phyloP scores from a whole-genome alignment of 2,797 vertebrate genomes.

The Gambelia wislizenii region DNA sequence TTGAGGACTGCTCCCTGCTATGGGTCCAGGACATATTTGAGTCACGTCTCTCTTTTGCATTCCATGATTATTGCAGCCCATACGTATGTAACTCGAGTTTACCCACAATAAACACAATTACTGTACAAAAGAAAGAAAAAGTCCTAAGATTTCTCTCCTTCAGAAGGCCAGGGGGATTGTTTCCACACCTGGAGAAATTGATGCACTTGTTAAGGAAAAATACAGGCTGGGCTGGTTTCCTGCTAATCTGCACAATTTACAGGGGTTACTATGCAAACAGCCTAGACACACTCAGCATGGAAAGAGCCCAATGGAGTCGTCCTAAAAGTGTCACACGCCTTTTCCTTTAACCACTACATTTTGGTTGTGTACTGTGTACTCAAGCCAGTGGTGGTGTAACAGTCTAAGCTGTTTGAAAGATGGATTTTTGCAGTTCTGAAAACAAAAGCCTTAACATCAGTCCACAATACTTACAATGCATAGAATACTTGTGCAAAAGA shows the following conservation, averaged over 20 bases:
- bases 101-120: neutral
- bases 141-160: neutral
- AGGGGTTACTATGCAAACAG: neutral
- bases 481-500: neutral
- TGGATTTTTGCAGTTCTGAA: no score
- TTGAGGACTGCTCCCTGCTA: no score
- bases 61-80: neutral
- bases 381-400: no score
- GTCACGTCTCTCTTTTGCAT: neutral
- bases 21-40: neutral
- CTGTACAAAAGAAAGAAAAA: neutral
- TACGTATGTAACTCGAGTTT: neutral
- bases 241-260: neutral
- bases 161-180: neutral
- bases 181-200: neutral
- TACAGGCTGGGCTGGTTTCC: neutral
- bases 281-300: neutral
- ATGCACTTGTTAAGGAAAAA: no score
- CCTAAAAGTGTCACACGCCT: neutral
- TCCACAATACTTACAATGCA: neutral
- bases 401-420: no score
- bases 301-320: neutral
- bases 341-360: neutral
- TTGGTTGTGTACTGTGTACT: no score
- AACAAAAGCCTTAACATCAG: neutral